phyloP scores from a whole-genome alignment of 2,113 vertebrate species.

The Chloroceryle aenea region DNA sequence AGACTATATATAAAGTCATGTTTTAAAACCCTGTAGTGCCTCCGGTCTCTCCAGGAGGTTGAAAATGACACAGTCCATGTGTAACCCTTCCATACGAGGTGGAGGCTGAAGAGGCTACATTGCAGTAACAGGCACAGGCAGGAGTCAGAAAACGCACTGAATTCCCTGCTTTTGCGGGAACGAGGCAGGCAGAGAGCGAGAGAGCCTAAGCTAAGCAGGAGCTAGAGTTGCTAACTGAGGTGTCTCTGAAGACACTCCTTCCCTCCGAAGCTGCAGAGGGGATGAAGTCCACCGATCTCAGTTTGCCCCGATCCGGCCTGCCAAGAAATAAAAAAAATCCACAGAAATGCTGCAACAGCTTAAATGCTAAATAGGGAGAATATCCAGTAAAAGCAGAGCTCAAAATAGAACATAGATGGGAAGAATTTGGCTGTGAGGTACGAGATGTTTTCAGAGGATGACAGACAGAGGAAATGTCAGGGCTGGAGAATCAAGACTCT shows the following conservation, averaged over 20 bases:
- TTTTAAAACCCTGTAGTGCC: background rate
- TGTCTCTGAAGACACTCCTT: background rate
- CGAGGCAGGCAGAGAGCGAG: fast-evolving
- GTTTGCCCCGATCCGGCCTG: background rate
- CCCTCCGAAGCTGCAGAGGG: background rate
- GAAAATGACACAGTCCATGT: background rate
- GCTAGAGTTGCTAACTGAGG: background rate
- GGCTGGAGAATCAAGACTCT: background rate
- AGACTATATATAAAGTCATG: background rate
- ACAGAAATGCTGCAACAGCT: background rate
- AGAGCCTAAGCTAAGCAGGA: background rate
- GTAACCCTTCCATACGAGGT: background rate
- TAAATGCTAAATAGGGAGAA: background rate
- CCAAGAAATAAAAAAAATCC: background rate
- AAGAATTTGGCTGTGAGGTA: conserved; percentile 1
- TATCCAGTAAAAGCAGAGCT: background rate
- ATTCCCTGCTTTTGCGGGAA: background rate
- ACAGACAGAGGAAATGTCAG: background rate
- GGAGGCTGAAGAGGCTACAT: background rate
- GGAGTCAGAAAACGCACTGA: background rate
- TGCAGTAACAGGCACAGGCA: background rate
- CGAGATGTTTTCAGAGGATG: background rate
- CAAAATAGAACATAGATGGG: conserved; percentile 28
- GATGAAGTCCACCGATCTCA: background rate
- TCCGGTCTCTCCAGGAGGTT: background rate